Conservation (phyloP, 2,888 invertebrate species). For the Blastobasis lacticolella region DNA sequence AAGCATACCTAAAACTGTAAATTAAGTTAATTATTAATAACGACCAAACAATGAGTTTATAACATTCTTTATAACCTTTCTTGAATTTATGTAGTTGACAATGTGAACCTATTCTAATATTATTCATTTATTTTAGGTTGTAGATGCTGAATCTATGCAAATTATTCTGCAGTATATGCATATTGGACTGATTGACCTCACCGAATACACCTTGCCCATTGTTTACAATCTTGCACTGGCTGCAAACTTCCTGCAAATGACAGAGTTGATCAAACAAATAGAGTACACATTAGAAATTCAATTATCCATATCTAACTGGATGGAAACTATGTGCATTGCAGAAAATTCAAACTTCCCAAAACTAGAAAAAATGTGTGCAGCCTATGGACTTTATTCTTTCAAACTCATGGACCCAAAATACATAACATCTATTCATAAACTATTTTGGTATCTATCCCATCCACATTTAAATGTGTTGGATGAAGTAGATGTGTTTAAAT, state of each 20-base stretch:
- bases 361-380: constrained; percentile 36
- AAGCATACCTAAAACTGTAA: too few species aligned
- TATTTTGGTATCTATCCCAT: constrained; percentile 61
- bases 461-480: constrained; percentile 39
- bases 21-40: too few species aligned
- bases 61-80: too few species aligned
- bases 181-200: constrained; percentile 46
- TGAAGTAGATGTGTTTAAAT: constrained; percentile 51
- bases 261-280: constrained; percentile 53
- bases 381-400: constrained; percentile 47
- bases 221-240: constrained; percentile 45
- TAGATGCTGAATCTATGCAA: constrained; percentile 50
- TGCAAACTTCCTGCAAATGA: constrained; percentile 56
- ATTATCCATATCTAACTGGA: constrained; percentile 40
- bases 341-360: constrained; percentile 36
- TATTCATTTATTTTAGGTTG: constrained; percentile 33
- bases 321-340: constrained; percentile 48
- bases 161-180: constrained; percentile 51
- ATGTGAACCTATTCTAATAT: too few species aligned
- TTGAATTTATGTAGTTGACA: too few species aligned
- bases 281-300: constrained; percentile 42
- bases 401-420: constrained; percentile 40
- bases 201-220: constrained; percentile 32
- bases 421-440: constrained; percentile 37
- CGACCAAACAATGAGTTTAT: too few species aligned